Evolutionary conservation across 2,888 invertebrate genomes (phyloP), one percentile per base, ranked within the genome.

Genomic region (Pseudococcus jackbeardsleyi): DNA sequence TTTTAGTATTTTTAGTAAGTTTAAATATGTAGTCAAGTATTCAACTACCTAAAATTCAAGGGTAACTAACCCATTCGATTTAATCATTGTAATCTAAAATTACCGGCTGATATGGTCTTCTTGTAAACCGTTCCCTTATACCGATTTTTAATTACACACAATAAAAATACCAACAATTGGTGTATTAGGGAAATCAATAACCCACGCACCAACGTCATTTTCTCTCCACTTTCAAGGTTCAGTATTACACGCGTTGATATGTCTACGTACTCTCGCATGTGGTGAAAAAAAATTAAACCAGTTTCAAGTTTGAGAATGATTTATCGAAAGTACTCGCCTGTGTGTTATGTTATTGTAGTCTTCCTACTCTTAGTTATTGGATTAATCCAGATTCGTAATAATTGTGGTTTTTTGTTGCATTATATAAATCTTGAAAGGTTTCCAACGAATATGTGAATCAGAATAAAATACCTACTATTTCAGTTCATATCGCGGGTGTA

Each of bases 201-300:
- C 79, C 79, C 79, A 79, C 79, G 79, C 79, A 79, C n/a, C 79
- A 79, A 79, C 19, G 42, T 79, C n/a, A 46, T 79, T 79, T 79
- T 79, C 46, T 46, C 46, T 77, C 39, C 19, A 79, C 79, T n/a
- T 46, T 46, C 79, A 79, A 79, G 79, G 79, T 79, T 79, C 72
- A 72, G 72, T 72, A 4, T 26, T 79, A 46, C 79, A 46, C 79
- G 79, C 19, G 46, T n/a, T n/a, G n/a, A n/a, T 79, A 46, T 19
- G 26, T 39, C 39, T 39, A 77, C 17, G 15, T 46, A 79, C 33
- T 79, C 39, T 79, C 39, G 9, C 5, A 39, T 46, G 26, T 3
- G 26, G 72, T 19, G n/a, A 11, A 46, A 46, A 79, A 46, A 46
- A 79, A 46, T n/a, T 17, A 79, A 79, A 79, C 79, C 79, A 79